A percentile compares a stretch with the other conserved stretches of the same genome.
Conservation (phyloP, 2,797 vertebrate genomes). For the Myotis findleyi region DNA sequence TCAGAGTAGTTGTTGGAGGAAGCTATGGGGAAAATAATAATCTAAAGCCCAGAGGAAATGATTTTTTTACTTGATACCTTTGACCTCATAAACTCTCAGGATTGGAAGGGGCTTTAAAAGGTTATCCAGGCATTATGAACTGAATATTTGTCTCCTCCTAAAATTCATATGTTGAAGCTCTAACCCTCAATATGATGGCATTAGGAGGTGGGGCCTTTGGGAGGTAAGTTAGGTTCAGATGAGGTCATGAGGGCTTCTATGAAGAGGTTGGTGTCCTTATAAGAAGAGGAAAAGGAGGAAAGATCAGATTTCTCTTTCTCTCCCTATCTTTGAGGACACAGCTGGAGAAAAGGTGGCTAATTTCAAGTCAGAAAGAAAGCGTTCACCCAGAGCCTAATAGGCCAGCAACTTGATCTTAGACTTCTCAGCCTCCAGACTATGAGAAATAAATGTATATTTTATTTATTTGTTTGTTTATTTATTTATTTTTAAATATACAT, state of each 20-base stretch:
- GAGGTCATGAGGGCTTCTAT: not conserved
- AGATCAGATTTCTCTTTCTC: not conserved
- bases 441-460: not conserved
- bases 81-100: not conserved
- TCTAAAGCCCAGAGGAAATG: not conserved
- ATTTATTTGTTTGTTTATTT: not conserved
- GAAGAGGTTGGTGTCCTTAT: not conserved
- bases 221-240: not conserved
- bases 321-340: not conserved
- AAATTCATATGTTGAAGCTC: not conserved
- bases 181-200: not conserved
- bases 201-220: not conserved
- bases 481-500: too few species aligned
- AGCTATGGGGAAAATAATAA: not conserved
- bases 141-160: not conserved
- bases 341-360: not conserved
- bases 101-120: conserved; percentile 4
- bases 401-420: not conserved
- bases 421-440: not conserved
- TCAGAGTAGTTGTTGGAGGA: not conserved
- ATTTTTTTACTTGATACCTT: not conserved
- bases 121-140: not conserved
- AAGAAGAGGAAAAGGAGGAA: not conserved
- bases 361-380: not conserved
- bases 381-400: not conserved